A percentile compares a stretch with the other conserved stretches of the same genome.
phyloP scores from a whole-genome alignment of 2,888 invertebrate species.

The Amaurobius ferox region DNA sequence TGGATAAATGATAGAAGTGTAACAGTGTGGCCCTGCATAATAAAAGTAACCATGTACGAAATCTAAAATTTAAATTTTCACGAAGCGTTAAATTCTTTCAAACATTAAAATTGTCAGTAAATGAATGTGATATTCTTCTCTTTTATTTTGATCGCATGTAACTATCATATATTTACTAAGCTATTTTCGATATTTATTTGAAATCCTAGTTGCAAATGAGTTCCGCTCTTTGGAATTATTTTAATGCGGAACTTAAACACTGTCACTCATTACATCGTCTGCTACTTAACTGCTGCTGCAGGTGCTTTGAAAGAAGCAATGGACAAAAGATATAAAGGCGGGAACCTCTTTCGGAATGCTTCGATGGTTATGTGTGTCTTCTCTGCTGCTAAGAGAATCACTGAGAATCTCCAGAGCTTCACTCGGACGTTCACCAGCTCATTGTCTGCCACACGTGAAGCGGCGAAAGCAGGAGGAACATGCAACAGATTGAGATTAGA shows the following conservation, averaged over 20 bases:
- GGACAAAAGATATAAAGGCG: constrained; percentile 12
- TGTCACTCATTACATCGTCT: not conserved
- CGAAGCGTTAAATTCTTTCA: too few relatives aligned
- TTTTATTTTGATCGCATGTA: too few relatives aligned
- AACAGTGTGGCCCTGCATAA: too few relatives aligned
- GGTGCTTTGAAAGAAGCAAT: not conserved
- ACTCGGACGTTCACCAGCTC: not conserved
- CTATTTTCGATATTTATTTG: too few relatives aligned
- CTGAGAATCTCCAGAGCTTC: not conserved
- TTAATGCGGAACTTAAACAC: constrained; percentile 1
- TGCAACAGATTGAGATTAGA: not conserved
- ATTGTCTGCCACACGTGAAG: not conserved
- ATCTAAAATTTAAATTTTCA: too few relatives aligned
- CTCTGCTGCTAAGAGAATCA: not conserved
- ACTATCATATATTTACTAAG: too few relatives aligned
- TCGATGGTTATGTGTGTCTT: constrained; percentile 45
- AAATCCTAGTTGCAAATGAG: too few relatives aligned
- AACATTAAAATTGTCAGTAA: too few relatives aligned
- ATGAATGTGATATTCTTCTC: too few relatives aligned
- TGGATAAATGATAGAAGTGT: too few relatives aligned
- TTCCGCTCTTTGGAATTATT: too few relatives aligned
- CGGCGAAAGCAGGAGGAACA: constrained; percentile 8
- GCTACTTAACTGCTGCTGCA: not conserved
- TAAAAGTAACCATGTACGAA: too few relatives aligned
- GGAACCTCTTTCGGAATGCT: constrained; percentile 29